phyloP scores from a whole-genome alignment of 2,797 vertebrate genomes.

The Acestrorhynchus altus region DNA sequence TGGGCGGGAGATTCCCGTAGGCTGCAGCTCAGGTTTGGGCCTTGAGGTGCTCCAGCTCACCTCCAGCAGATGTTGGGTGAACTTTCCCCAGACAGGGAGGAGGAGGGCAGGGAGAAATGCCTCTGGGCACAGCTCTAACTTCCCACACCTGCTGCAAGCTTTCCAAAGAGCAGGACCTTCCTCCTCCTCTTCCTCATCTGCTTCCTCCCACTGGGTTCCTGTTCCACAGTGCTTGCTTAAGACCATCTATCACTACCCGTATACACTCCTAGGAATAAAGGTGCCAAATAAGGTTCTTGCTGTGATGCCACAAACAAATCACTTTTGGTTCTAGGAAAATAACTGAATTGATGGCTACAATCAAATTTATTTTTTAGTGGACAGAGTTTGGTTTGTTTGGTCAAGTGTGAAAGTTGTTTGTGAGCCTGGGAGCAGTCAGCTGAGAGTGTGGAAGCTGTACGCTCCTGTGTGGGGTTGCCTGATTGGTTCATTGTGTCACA shows the following conservation, averaged over 20 bases:
- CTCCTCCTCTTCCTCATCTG: conserved; percentile 28
- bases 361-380: no score
- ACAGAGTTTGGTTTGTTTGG: no score
- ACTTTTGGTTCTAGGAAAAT: no score
- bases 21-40: conserved; percentile 19
- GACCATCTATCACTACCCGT: conserved; percentile 45
- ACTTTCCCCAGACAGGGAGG: conserved; percentile 54
- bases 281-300: not conserved
- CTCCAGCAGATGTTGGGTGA: conserved; percentile 56
- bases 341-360: no score
- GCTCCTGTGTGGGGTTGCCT: no score
- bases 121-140: conserved; percentile 8
- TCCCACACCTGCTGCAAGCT: conserved; percentile 40
- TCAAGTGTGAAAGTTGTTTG: no score
- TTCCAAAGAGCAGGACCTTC: conserved; percentile 56
- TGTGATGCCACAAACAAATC: no score
- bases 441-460: no score
- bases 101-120: conserved; percentile 49
- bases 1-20: not conserved
- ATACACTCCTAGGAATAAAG: not conserved
- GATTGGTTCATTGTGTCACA: no score
- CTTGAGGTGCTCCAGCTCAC: conserved; percentile 16
- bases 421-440: no score
- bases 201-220: conserved; percentile 14
- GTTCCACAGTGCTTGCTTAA: conserved; percentile 18